Conservation (phyloP, 2,888 invertebrate genomes). For the Habrosyne pyritoides region DNA sequence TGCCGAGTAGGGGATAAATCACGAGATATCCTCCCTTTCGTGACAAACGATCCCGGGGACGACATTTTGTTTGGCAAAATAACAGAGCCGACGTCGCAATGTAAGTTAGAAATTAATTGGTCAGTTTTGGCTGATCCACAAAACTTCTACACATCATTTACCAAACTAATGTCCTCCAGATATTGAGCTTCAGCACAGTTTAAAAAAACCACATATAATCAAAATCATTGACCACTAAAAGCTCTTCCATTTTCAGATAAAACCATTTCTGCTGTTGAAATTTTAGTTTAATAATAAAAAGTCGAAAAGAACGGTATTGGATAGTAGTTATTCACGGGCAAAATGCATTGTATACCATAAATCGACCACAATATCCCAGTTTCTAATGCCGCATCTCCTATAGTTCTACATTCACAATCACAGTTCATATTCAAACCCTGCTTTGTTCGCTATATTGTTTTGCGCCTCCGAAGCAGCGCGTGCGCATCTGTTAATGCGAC, state of each 20-base stretch:
- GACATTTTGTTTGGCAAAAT: not conserved
- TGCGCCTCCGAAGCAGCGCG: constrained; percentile 32
- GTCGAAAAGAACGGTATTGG: too few species aligned
- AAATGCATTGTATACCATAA: not conserved
- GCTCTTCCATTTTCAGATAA: too few species aligned
- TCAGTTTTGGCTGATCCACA: not conserved
- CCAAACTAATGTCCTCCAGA: too few species aligned
- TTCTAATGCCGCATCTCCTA: not conserved
- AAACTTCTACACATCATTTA: not conserved
- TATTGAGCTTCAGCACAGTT: too few species aligned
- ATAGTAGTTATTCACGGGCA: not conserved
- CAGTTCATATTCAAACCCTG: constrained; percentile 16
- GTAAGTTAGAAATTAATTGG: constrained; percentile 2
- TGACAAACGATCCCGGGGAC: constrained; percentile 33
- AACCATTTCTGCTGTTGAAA: too few species aligned
- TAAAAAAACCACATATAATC: too few species aligned
- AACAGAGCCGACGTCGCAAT: not conserved
- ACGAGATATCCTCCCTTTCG: constrained; percentile 47
- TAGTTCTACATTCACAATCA: not conserved
- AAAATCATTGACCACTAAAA: too few species aligned
- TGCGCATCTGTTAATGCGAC: constrained; percentile 30
- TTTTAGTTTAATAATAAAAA: too few species aligned
- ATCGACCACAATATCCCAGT: not conserved
- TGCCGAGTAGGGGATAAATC: constrained; percentile 57
- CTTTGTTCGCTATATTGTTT: constrained; percentile 51